Evolutionary conservation across 2,113 vertebrate species (phyloP).

Genomic region (Phaetusa simplex): DNA sequence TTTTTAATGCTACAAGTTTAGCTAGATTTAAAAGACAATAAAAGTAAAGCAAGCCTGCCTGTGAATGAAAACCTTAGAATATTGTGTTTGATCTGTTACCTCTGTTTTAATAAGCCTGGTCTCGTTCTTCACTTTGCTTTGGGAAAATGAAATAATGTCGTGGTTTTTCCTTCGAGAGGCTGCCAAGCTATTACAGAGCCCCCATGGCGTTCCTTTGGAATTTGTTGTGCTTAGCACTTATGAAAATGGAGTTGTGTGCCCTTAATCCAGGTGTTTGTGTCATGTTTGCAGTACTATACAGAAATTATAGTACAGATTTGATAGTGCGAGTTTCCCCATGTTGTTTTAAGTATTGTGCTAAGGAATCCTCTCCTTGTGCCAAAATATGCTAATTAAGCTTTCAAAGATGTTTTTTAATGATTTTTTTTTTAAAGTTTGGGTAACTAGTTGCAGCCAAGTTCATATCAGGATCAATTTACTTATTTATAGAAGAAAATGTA

Average conservation of each 20-base stretch:
- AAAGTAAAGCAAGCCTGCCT: neutral
- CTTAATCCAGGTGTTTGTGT: neutral
- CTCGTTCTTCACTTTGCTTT: neutral
- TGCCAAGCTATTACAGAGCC: neutral
- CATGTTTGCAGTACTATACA: neutral
- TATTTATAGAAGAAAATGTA: neutral
- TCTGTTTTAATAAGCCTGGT: neutral
- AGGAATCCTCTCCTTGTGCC: neutral
- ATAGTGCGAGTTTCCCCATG: neutral
- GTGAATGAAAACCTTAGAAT: neutral
- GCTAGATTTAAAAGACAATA: neutral
- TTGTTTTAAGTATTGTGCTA: neutral
- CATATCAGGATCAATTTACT: neutral
- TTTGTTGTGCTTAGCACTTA: slow-evolving; percentile 16
- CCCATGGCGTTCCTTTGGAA: neutral
- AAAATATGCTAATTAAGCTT: neutral
- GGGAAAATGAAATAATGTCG: slow-evolving; percentile 27
- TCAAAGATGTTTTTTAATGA: neutral
- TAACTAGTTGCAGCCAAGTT: neutral
- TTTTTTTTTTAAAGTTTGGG: neutral
- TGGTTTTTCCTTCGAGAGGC: neutral
- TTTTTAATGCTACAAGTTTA: neutral
- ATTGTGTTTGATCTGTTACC: neutral
- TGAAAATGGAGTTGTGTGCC: neutral
- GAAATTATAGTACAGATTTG: neutral